Evolutionary conservation across 2,888 invertebrate genomes (phyloP).

Genomic region (Tromatobia lineatoria): DNA sequence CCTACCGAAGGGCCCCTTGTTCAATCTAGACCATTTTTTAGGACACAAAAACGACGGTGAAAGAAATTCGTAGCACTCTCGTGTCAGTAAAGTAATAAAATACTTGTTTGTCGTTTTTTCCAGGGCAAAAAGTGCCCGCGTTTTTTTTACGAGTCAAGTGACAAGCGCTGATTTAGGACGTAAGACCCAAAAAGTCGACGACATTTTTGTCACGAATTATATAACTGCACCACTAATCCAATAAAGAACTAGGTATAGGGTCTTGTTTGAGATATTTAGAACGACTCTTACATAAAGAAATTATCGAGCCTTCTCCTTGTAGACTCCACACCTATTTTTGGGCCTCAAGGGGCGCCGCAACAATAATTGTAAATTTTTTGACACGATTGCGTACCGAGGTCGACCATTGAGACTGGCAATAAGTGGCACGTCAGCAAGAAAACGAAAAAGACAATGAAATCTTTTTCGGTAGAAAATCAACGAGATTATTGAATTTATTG

Average conservation of each 20-base stretch:
- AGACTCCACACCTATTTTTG: background rate
- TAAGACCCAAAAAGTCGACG: background rate
- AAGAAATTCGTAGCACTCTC: conserved; percentile 41
- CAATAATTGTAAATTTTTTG: conserved; percentile 28
- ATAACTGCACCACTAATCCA: conserved; percentile 26
- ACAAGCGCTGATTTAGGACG: conserved; percentile 56
- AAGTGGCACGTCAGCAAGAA: background rate
- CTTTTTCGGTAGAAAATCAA: background rate
- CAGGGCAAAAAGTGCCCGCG: conserved; percentile 32
- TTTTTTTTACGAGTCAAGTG: conserved; percentile 21
- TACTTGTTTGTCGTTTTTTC: conserved; percentile 50
- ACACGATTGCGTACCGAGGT: conserved; percentile 3
- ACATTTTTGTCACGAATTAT: background rate
- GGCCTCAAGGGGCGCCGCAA: background rate
- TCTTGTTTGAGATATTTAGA: background rate
- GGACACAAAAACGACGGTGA: conserved; percentile 52
- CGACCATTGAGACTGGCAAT: background rate
- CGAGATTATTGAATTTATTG: conserved; percentile 20
- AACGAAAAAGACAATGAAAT: background rate
- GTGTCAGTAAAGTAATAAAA: conserved; percentile 78
- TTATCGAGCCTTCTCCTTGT: background rate
- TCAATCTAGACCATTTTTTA: conserved; percentile 76
- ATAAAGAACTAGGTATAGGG: conserved; percentile 18
- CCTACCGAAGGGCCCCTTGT: conserved; percentile 52
- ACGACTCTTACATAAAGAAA: background rate